Evolutionary conservation across 2,888 invertebrate species (phyloP).

Genomic region (Andrena marginata): DNA sequence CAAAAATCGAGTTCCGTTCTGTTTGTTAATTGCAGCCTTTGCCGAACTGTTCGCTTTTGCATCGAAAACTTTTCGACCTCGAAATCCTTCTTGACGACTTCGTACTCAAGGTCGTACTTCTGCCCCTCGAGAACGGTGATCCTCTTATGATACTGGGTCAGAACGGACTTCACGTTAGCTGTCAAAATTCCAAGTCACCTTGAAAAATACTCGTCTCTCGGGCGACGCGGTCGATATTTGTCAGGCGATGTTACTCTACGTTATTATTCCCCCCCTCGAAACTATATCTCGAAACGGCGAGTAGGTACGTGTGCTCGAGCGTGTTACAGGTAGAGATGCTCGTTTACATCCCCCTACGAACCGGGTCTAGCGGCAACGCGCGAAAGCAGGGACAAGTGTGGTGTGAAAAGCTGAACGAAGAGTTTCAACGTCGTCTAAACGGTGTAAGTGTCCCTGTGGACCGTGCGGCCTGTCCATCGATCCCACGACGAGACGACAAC

Average conservation of each 20-base stretch:
- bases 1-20: conserved; percentile 9
- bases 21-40: conserved; percentile 47
- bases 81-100: conserved; percentile 97
- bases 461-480: not conserved
- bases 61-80: conserved; percentile 89
- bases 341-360: not conserved
- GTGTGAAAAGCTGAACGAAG: conserved; percentile 44
- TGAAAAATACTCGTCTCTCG: conserved; percentile 50
- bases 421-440: conserved; percentile 22
- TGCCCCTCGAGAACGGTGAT: conserved; percentile 93
- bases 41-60: conserved; percentile 39
- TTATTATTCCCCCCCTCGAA: not conserved
- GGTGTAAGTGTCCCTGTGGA: conserved; percentile 23
- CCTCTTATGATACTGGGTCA: conserved; percentile 93
- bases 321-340: not conserved
- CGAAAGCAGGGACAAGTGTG: conserved; percentile 24
- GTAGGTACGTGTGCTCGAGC: not conserved
- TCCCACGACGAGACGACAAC: not conserved
- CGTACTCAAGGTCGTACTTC: conserved; percentile 99
- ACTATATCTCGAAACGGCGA: not conserved
- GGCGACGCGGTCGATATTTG: conserved; percentile 13
- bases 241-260: not conserved
- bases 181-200: conserved; percentile 79
- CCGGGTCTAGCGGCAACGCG: conserved; percentile 1
- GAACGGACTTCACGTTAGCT: conserved; percentile 90